Evolutionary conservation across 2,113 vertebrate genomes (phyloP).

Genomic region (Oryzias javanicus): DNA sequence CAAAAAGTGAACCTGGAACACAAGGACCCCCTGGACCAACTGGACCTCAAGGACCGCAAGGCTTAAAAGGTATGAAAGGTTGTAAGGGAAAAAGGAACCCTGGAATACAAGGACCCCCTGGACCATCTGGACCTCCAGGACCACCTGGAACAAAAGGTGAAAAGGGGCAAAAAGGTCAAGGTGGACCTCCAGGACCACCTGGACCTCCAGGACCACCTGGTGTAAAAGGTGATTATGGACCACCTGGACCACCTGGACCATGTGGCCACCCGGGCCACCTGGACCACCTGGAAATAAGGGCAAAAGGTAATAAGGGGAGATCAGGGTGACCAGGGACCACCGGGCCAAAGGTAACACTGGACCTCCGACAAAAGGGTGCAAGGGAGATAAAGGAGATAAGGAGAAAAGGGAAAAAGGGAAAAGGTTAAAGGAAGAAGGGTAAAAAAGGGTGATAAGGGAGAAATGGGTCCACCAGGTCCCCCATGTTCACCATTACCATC

Average conservation of each 20-base stretch:
- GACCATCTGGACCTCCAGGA: background rate
- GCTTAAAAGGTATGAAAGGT: no score
- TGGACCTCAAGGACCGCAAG: background rate
- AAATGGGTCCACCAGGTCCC: no score
- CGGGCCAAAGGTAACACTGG: no score
- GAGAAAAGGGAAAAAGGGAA: no score
- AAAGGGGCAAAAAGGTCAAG: background rate
- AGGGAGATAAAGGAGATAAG: no score
- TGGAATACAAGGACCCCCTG: background rate
- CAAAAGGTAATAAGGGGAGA: no score
- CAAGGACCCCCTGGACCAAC: background rate
- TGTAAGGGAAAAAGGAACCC: no score
- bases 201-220: background rate
- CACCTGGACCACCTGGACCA: background rate
- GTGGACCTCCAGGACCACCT: background rate
- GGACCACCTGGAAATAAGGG: background rate
- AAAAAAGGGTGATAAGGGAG: no score
- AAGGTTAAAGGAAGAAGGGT: no score
- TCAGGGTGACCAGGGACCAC: no score
- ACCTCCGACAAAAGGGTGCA: no score
- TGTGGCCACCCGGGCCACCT: rapidly evolving
- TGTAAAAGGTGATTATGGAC: background rate
- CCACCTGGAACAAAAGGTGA: background rate
- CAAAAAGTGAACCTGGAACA: background rate
- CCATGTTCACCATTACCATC: no score